Evolutionary conservation across 2,797 vertebrate genomes (phyloP).

Genomic region (Channallabes apus): DNA sequence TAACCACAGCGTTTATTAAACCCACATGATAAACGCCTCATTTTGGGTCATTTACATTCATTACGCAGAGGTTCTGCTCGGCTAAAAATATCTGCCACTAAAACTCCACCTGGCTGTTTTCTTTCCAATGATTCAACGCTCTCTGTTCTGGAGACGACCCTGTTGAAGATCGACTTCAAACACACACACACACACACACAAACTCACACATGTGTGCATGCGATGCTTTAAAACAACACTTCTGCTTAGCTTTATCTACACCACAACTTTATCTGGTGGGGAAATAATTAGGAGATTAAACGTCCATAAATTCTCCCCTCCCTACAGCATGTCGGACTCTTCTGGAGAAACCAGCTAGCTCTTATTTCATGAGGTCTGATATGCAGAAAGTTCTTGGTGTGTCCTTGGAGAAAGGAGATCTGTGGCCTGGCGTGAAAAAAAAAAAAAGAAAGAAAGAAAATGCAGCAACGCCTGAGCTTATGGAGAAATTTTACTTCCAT

Average conservation of each 20-base stretch:
- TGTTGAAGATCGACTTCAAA: constrained; percentile 45
- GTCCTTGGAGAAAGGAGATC: constrained; percentile 23
- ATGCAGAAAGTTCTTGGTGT: background rate
- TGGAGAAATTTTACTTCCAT: too few species aligned
- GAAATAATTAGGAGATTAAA: constrained; percentile 21
- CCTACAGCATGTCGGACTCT: background rate
- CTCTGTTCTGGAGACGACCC: constrained; percentile 43
- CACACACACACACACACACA: constrained; percentile 17
- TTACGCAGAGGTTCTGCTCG: constrained; percentile 65
- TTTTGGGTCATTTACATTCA: constrained; percentile 67
- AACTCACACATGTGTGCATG: background rate
- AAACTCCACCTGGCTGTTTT: constrained; percentile 59
- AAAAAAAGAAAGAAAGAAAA: constrained; percentile 50
- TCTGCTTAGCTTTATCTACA: constrained; percentile 33
- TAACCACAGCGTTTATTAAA: constrained; percentile 47
- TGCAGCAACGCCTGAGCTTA: background rate
- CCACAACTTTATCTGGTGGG: background rate
- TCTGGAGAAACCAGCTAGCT: background rate
- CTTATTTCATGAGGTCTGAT: constrained; percentile 19
- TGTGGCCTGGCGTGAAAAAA: constrained; percentile 33
- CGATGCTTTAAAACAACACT: constrained; percentile 26
- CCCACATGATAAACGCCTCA: constrained; percentile 59
- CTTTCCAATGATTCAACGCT: constrained; percentile 54
- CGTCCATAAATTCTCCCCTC: background rate
- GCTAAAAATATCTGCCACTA: constrained; percentile 68